Base-by-base conservation (phyloP, 2,113 vertebrate species). In the Daphoenositta chrysoptera region DNA sequence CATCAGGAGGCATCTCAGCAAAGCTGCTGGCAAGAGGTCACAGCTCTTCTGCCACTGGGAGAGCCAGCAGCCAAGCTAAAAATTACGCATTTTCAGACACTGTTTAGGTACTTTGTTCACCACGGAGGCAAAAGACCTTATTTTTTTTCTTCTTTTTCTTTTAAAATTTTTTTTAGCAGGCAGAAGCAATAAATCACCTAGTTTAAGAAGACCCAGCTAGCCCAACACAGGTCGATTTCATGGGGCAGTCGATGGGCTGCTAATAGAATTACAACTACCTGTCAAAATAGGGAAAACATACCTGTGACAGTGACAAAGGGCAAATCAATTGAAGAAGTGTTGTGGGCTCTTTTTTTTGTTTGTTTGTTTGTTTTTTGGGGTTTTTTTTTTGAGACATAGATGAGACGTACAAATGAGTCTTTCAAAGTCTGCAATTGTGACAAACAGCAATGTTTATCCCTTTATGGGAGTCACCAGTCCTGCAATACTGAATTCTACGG, bases 191-290 rank as follows among this genome's bases (percentile, higher is more conserved):
- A 98, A 98, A 98, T 98, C 98, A 98, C 95, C 91, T 94, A 75
- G 96, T 98, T 98, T 98, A 98, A 96, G 97, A 98, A 96, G 98
- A 97, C 95, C 96, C 94, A 96, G 97, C 93, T 96, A 98, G 95
- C 85, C 93, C 90, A 93, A 96, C 97, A 91, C 76, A 96, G 98
- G 97, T 98, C 95, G 96, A 98, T 97, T 98, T 98, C 97, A 97
- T 13, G 68, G 96, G 97, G 97, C 97, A 98, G 97, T 98, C 97
- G 94, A 98, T 98, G 97, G 96, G 76, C 95, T 97, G 91, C 95
- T 98, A 98, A 98, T 98, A 98, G 98, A 99, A 98, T 98, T 98
- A 98, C 98, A 98, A 98, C 97, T 98, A 98, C 96, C 96, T 98
- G 98, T 98, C 98, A 98, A 98, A 98, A 98, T 92, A 97, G 83